Evolutionary conservation across 1,140 invertebrate genomes (phyloP).

Genomic region (Trichonephila clavipes): DNA sequence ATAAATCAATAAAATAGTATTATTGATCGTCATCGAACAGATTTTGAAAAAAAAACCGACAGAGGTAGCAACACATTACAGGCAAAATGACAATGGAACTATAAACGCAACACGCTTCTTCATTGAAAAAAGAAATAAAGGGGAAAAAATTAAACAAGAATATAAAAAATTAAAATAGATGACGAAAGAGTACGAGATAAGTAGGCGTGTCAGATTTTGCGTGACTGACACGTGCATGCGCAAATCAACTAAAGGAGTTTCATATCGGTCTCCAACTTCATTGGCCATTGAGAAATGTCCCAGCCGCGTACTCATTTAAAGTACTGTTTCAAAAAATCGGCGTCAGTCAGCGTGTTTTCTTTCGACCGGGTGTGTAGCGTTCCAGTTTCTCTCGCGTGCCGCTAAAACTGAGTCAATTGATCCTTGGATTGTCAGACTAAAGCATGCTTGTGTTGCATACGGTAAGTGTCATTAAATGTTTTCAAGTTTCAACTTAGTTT

Average conservation of each 20-base stretch:
- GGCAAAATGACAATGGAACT: too few species aligned
- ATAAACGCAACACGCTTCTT: too few species aligned
- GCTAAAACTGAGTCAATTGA: not conserved
- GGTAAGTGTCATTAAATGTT: not conserved
- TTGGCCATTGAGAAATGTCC: conserved; percentile 13
- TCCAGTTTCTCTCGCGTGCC: not conserved
- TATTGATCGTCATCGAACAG: too few species aligned
- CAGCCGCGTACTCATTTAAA: not conserved
- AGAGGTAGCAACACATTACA: too few species aligned
- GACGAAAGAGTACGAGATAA: not conserved
- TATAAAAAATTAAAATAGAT: not conserved
- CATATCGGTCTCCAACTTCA: conserved; percentile 22
- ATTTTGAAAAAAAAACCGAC: too few species aligned
- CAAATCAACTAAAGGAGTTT: conserved; percentile 41
- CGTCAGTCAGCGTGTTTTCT: not conserved
- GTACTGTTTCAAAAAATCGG: conserved; percentile 39
- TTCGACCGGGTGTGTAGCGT: not conserved
- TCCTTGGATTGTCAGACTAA: not conserved
- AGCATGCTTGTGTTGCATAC: not conserved
- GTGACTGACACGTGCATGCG: conserved; percentile 64
- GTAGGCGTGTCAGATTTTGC: conserved; percentile 41
- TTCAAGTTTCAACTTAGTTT: not conserved
- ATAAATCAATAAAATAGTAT: too few species aligned
- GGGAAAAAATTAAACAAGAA: too few species aligned
- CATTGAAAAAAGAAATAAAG: too few species aligned